Conservation (phyloP, 92 coral and sea anemone species). For the Porites evermanni region DNA sequence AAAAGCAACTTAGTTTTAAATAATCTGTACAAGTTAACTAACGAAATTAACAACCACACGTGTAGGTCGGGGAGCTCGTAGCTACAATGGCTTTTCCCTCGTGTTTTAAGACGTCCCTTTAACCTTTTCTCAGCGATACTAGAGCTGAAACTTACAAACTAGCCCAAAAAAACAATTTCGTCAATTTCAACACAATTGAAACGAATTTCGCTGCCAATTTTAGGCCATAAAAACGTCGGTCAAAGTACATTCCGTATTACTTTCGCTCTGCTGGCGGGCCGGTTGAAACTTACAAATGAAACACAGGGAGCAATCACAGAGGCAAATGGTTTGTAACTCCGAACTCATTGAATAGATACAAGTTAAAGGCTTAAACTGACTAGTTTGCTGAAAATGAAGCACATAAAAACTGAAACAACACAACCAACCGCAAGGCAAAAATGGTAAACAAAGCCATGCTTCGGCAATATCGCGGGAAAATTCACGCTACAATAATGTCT, state of each 20-base stretch:
- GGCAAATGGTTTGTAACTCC: not conserved
- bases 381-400: not conserved
- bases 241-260: not conserved
- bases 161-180: not conserved
- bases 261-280: not conserved
- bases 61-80: no score
- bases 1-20: no score
- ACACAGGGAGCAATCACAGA: not conserved
- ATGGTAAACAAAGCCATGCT: conserved; percentile 2
- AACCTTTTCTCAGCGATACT: not conserved
- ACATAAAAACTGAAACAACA: not conserved
- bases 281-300: not conserved
- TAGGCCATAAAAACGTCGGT: not conserved
- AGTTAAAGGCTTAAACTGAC: not conserved
- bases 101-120: not conserved
- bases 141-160: not conserved
- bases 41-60: no score
- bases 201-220: not conserved
- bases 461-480: not conserved
- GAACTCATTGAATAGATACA: not conserved
- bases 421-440: not conserved
- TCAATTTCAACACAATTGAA: not conserved
- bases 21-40: no score
- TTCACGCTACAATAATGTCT: no score
- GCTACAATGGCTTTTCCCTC: not conserved